Conservation (phyloP, 1,140 invertebrate genomes). For the Ganaspis sp. region DNA sequence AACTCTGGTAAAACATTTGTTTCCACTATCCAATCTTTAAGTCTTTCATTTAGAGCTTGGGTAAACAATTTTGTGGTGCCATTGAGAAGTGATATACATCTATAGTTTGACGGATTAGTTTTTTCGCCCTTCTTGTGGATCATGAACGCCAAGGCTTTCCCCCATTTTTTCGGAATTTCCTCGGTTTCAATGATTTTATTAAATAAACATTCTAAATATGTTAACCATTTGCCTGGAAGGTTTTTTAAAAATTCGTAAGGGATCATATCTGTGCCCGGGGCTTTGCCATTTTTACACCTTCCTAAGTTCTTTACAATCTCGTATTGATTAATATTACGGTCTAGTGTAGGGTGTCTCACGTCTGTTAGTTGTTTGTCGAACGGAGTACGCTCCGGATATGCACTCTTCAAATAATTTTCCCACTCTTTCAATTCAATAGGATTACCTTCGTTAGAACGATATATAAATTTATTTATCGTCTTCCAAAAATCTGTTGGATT, state of each 20-base stretch:
- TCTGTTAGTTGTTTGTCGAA: too few relatives aligned
- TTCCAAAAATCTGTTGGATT: too few relatives aligned
- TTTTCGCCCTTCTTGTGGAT: slow-evolving; percentile 45
- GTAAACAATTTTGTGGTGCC: too few relatives aligned
- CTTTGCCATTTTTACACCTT: not conserved
- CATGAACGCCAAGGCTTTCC: not conserved
- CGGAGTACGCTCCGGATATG: too few relatives aligned
- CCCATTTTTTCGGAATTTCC: not conserved
- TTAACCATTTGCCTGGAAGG: not conserved
- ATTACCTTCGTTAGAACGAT: too few relatives aligned
- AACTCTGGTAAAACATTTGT: slow-evolving; percentile 40
- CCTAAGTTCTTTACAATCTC: not conserved
- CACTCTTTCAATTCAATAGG: too few relatives aligned
- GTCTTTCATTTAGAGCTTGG: too few relatives aligned
- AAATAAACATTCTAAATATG: not conserved
- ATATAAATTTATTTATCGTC: too few relatives aligned
- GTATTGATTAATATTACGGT: not conserved
- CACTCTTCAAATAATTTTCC: too few relatives aligned
- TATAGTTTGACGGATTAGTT: slow-evolving; percentile 41
- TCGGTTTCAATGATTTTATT: not conserved
- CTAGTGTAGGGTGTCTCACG: not conserved
- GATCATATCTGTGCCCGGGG: not conserved
- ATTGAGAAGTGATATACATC: not conserved
- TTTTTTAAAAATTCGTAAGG: not conserved
- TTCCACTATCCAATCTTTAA: slow-evolving; percentile 20